Conservation (phyloP, 2,113 vertebrate genomes). For the Capreolus pygargus region DNA sequence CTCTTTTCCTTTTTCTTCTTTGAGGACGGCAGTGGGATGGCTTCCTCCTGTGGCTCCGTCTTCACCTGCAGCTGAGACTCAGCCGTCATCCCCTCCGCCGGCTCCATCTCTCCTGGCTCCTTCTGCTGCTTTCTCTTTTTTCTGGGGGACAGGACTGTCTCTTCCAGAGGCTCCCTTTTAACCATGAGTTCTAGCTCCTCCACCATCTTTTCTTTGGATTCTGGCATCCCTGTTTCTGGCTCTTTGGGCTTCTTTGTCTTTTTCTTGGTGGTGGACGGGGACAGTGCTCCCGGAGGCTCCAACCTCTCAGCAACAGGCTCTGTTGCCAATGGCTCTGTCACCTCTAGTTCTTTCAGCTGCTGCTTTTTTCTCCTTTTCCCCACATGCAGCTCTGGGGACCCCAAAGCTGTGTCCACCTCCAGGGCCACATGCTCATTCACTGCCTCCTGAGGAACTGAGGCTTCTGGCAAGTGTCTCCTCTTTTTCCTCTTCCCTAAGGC, state of each 20-base stretch:
- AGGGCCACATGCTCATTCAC: neutral
- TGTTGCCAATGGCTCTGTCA: neutral
- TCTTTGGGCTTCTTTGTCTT: constrained; percentile 22
- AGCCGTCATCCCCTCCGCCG: fast-evolving
- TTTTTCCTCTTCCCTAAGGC: constrained; percentile 34
- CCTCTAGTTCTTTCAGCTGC: neutral
- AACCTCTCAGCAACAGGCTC: fast-evolving
- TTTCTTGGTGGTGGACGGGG: neutral
- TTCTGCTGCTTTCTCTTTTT: constrained; percentile 23
- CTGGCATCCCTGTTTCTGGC: neutral
- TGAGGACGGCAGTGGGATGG: neutral
- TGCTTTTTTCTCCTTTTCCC: constrained; percentile 52
- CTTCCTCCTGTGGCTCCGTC: neutral
- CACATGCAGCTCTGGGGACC: neutral
- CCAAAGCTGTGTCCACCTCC: neutral
- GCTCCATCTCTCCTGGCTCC: neutral
- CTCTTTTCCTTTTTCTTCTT: constrained; percentile 49
- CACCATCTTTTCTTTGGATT: neutral
- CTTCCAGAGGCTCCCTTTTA: neutral
- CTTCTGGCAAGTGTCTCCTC: neutral
- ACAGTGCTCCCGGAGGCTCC: neutral
- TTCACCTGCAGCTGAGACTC: neutral
- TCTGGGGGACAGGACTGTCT: neutral
- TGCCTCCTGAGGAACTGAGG: neutral
- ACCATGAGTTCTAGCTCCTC: neutral